Base-by-base conservation (phyloP, 2,888 invertebrate genomes). In the Nymphalis urticae region DNA sequence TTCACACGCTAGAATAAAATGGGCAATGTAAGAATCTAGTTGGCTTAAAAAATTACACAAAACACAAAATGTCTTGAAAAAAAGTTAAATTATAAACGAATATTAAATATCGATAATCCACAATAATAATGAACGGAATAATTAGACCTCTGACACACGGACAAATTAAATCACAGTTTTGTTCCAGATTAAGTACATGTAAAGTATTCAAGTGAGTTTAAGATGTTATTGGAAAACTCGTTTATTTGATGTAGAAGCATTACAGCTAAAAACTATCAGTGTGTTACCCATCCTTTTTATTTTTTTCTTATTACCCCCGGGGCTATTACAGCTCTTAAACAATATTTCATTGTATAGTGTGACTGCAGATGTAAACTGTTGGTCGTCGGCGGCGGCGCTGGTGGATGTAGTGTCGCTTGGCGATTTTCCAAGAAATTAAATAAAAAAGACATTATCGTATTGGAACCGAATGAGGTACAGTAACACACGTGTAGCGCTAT, bases 301-400 rank as follows among this genome's bases (percentile, higher is more conserved):
- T n/a, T n/a, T n/a, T n/a, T n/a, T n/a, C n/a, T n/a, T 42, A 42
- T 2, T 13, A 42, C 2, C 9, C 10, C 27, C 36, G 2, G 42
- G 13, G 13, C 42, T 13, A 13, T 42, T 42, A 9, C 3, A 42
- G 42, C 13, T 42, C 13, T 4, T 42, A 42, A 10, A 42, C 42
- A 42, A 42, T 10, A 10, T 42, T 42, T 42, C 36, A 42, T 42
- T 42, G 10, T 10, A 42, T 42, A 42, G 36, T 42, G 4, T 42
- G 9, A 21, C 47, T 73, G 32, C 58, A 96, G 96, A 74, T 97
- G 96, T 78, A 96, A 97, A 85, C 86, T 99, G 58, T 89, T 98
- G 58, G 95, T 99, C 7, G 95, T 98, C 21, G 99, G 99, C 3
- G 98, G 97, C 0, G 99, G 99, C 2, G 89, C 97, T 0, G 99